These are phyloP conservation scores for Epirrhoe tristata DNA, from an alignment of 2,888 invertebrate genomes.

Conservation along the genomic window DNA sequence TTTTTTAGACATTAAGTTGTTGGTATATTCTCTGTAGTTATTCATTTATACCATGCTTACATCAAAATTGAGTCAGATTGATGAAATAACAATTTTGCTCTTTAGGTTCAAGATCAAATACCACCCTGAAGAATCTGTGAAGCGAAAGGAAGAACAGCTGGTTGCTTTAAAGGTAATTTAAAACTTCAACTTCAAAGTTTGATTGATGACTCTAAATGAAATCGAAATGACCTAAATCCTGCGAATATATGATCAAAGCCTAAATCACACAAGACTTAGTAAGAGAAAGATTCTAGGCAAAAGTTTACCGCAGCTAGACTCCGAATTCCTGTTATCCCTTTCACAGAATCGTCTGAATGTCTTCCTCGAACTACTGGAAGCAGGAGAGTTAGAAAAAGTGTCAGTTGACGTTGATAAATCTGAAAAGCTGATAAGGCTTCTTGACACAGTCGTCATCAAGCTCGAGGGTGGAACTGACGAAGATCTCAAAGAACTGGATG, in stretches of 20 bases:
- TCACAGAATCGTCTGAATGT: conserved; percentile 93
- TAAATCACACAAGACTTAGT: too few relatives aligned
- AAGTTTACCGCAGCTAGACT: not conserved
- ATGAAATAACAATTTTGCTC: conserved; percentile 31
- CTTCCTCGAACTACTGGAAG: conserved; percentile 93
- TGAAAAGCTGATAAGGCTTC: conserved; percentile 92
- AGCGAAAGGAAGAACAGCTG: conserved; percentile 94
- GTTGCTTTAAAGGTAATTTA: conserved; percentile 88
- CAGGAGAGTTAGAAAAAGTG: conserved; percentile 90
- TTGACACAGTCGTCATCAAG: conserved; percentile 98
- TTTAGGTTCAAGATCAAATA: conserved; percentile 99
- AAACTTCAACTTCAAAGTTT: not conserved
- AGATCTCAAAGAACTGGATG: conserved; percentile 94
- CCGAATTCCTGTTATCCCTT: not conserved
- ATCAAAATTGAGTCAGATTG: conserved; percentile 18
- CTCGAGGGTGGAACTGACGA: conserved; percentile 97
- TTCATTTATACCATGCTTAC: conserved; percentile 17
- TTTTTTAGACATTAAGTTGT: conserved; percentile 9
- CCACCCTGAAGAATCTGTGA: conserved; percentile 98
- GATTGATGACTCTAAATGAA: too few relatives aligned
- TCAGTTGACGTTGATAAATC: conserved; percentile 94
- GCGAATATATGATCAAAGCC: too few relatives aligned
- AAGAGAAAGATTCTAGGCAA: not conserved
- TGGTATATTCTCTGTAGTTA: conserved; percentile 27
- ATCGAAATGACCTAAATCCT: too few relatives aligned